Conservation (phyloP, 1,140 invertebrate genomes). For the Drosophila ironensis region DNA sequence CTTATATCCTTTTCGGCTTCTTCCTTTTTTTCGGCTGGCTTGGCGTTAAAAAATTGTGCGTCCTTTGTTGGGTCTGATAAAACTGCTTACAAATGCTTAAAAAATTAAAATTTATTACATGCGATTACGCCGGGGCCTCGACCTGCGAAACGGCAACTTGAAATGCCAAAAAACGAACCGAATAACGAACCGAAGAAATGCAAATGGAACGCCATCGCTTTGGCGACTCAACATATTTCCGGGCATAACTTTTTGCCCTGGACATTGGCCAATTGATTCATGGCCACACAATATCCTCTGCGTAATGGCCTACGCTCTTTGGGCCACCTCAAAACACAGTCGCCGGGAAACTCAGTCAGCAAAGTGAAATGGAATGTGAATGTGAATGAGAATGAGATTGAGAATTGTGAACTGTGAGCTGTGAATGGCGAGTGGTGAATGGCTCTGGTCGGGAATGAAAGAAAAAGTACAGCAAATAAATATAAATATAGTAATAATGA, state of each 20-base stretch:
- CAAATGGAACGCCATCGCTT: slow-evolving; percentile 70
- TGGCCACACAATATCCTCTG: slow-evolving; percentile 75
- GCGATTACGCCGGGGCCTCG: slow-evolving; percentile 52
- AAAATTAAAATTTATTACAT: slow-evolving; percentile 81
- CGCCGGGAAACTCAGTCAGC: slow-evolving; percentile 51
- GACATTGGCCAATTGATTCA: slow-evolving; percentile 77
- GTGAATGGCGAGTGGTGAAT: no score
- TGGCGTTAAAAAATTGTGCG: slow-evolving; percentile 68
- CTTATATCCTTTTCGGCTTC: slow-evolving; percentile 67
- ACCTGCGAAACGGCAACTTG: not conserved
- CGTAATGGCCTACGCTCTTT: slow-evolving; percentile 59
- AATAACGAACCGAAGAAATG: slow-evolving; percentile 24
- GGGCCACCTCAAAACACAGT: slow-evolving; percentile 69
- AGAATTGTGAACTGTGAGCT: no score
- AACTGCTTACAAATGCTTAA: slow-evolving; percentile 80
- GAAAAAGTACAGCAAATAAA: slow-evolving; percentile 61
- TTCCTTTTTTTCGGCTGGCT: slow-evolving; percentile 56
- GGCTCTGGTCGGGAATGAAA: slow-evolving; percentile 39
- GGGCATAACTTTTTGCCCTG: slow-evolving; percentile 50
- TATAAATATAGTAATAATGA: slow-evolving; percentile 81
- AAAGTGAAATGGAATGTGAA: slow-evolving; percentile 65
- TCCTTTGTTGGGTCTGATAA: slow-evolving; percentile 75
- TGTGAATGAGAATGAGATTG: no score
- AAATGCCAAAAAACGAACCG: not conserved
- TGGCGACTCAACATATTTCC: slow-evolving; percentile 70